phyloP scores from a whole-genome alignment of 1,140 invertebrate species.

The Pristionchus pacificus region DNA sequence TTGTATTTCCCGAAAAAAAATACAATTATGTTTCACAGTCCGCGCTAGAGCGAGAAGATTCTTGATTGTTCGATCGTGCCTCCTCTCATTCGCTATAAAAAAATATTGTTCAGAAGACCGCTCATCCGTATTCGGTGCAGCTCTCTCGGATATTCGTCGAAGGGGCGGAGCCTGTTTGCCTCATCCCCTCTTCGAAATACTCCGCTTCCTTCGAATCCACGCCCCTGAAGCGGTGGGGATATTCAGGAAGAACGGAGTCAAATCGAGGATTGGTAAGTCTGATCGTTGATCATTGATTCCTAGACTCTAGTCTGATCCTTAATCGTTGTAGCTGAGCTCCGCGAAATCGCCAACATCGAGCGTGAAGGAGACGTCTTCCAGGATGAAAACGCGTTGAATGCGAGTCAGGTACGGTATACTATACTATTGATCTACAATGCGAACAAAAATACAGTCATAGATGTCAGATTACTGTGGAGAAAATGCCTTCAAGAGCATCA shows the following conservation, averaged over 20 bases:
- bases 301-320: too few species aligned
- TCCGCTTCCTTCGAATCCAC: constrained; percentile 18
- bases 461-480: too few species aligned
- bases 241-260: constrained; percentile 33
- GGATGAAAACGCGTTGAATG: constrained; percentile 16
- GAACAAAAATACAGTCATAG: too few species aligned
- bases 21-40: too few species aligned
- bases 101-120: too few species aligned
- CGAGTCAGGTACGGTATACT: constrained; percentile 4
- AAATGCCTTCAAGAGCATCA: too few species aligned
- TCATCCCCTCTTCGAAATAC: constrained; percentile 1
- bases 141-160: not conserved
- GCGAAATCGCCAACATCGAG: constrained; percentile 17
- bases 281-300: too few species aligned
- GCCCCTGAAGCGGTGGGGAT: constrained; percentile 31
- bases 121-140: not conserved
- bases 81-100: too few species aligned
- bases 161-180: not conserved
- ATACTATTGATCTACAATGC: not conserved
- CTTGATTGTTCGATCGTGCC: too few species aligned
- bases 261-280: constrained; percentile 27
- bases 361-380: constrained; percentile 24
- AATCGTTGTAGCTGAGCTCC: too few species aligned
- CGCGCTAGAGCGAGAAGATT: too few species aligned
- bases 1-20: too few species aligned